A percentile compares a stretch with the other conserved stretches of the same genome.
Conservation (phyloP, 30 jellyfish, hydroid and myxozoan genomes). For the Pelagia noctiluca region DNA sequence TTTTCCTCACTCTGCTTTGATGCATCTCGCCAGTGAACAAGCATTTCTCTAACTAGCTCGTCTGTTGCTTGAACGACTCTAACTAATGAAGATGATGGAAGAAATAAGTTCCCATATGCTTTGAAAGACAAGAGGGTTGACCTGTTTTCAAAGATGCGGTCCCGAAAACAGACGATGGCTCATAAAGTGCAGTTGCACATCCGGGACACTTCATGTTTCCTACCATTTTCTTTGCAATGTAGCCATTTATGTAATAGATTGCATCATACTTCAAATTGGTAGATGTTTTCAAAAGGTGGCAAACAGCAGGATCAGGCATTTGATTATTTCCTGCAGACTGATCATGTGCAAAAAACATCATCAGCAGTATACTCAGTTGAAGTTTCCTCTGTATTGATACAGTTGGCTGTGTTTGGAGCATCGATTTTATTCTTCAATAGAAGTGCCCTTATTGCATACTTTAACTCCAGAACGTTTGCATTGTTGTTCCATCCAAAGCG, state of each 20-base stretch:
- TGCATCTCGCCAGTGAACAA: slow-evolving; percentile 24
- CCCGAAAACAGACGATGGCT: neutral
- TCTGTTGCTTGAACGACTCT: slow-evolving; percentile 30
- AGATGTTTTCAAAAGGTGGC: slow-evolving; percentile 19
- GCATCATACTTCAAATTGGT: slow-evolving; percentile 36
- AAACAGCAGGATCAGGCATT: slow-evolving; percentile 17
- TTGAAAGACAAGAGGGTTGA: slow-evolving; percentile 29
- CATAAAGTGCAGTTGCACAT: slow-evolving; percentile 36
- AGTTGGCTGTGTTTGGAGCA: slow-evolving; percentile 31
- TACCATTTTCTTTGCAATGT: slow-evolving; percentile 9
- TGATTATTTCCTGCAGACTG: no score
- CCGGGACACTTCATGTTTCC: slow-evolving; percentile 31
- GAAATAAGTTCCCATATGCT: slow-evolving; percentile 35
- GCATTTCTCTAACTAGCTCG: slow-evolving; percentile 15
- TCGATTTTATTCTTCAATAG: slow-evolving; percentile 33
- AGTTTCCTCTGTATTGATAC: neutral
- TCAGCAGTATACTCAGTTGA: neutral
- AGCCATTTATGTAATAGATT: slow-evolving; percentile 29
- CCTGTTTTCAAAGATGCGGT: neutral
- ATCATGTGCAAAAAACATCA: no score
- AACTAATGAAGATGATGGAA: slow-evolving; percentile 31
- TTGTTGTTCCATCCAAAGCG: slow-evolving; percentile 68
- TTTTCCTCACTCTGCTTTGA: neutral
- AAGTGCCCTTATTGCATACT: slow-evolving; percentile 44
- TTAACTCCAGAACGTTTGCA: slow-evolving; percentile 44